Conservation (phyloP, 2,113 vertebrate species). For the Cyphomyrus discorhynchus region DNA sequence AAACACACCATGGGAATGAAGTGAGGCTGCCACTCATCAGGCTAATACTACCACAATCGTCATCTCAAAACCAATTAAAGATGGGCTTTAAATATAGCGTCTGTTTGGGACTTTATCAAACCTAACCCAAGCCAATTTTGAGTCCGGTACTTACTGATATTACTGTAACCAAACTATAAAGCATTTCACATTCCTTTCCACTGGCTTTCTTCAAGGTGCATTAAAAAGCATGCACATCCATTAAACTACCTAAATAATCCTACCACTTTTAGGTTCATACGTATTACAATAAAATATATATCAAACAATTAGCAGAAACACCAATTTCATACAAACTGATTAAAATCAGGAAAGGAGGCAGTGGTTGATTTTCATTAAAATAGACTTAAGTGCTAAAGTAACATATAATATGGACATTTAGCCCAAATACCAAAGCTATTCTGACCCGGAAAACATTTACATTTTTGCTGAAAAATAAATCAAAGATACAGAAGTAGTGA, state of each 20-base stretch:
- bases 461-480: not conserved
- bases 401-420: not conserved
- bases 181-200: not conserved
- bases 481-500: not conserved
- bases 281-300: not conserved
- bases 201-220: not conserved
- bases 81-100: not conserved
- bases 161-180: not conserved
- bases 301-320: not conserved
- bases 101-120: not conserved
- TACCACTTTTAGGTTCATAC: not conserved
- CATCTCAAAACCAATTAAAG: not conserved
- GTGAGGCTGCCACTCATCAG: not conserved
- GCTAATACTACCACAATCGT: not conserved
- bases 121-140: not conserved
- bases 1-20: not conserved
- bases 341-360: not conserved
- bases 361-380: not conserved
- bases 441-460: not conserved
- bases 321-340: not conserved
- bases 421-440: not conserved
- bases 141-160: not conserved
- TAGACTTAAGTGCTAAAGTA: not conserved
- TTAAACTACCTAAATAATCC: not conserved
- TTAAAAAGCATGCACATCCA: not conserved